These are phyloP conservation scores for Brenthis ino DNA, from an alignment of 2,888 invertebrate genomes.

Conservation along the genomic window DNA sequence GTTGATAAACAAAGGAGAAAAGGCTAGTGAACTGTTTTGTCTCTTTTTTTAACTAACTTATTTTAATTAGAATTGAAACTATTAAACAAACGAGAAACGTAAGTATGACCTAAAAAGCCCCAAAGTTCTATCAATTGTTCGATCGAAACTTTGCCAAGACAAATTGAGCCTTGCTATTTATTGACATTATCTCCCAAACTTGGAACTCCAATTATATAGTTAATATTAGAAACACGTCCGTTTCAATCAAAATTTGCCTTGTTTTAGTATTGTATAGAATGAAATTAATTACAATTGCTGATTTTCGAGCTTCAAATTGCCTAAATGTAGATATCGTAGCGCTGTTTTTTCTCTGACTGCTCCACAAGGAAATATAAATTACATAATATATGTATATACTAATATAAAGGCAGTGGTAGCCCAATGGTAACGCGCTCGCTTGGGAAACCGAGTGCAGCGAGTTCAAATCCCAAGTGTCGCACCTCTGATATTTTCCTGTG, in stretches of 20 bases:
- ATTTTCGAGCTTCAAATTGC: not conserved
- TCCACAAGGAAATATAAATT: no score
- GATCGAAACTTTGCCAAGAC: slow-evolving; percentile 41
- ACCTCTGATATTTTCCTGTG: no score
- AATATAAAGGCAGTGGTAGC: no score
- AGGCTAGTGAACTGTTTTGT: no score
- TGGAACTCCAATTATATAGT: slow-evolving; percentile 11
- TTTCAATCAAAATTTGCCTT: slow-evolving; percentile 8
- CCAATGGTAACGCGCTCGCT: no score
- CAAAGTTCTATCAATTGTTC: slow-evolving; percentile 7
- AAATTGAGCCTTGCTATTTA: slow-evolving; percentile 41
- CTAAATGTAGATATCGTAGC: no score
- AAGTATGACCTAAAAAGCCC: not conserved
- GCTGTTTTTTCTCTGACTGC: no score
- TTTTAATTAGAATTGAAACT: slow-evolving; percentile 1
- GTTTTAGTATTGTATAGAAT: not conserved
- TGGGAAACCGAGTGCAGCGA: no score
- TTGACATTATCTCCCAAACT: slow-evolving; percentile 36
- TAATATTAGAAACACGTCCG: slow-evolving; percentile 8
- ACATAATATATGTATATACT: no score
- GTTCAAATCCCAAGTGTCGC: no score
- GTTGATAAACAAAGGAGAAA: no score
- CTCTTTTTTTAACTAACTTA: not conserved
- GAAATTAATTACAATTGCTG: not conserved
- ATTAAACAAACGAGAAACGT: not conserved